Base-by-base conservation (phyloP, 2,113 vertebrate species). In the Eudyptes chrysolophus region DNA sequence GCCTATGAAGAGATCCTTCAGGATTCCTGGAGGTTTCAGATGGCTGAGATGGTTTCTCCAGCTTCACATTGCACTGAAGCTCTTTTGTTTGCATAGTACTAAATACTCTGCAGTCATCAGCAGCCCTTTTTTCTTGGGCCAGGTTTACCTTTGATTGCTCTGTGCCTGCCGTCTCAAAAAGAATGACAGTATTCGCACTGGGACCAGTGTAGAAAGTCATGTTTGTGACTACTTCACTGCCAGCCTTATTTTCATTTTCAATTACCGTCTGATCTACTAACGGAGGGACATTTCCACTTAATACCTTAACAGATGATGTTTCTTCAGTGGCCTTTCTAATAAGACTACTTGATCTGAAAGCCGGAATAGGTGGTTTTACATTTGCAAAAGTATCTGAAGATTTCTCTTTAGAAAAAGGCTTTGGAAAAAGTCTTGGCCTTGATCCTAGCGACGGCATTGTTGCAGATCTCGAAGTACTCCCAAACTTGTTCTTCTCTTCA, bases 331-430 rank as follows among this genome's bases (percentile, higher is more conserved):
- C 3, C 40, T 66, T 96, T 13, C 94, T 81, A 16, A 72, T 30
- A 26, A 88, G 12, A 10, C 79, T 86, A 16, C 89, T 19, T 5
- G 96, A 84, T 42, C 84, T 66, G 64, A 89, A 29, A 9, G 94
- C 40, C 0, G 80, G 27, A 14, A 84, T 5, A 3, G 97, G 87
- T 0, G 97, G 26, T 19, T 96, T 98, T 52, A 89, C 84, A 0
- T 85, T 94, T 4, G 96, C 80, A 24, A 97, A 98, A n/a, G 92
- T 40, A 7, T 98, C 98, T 0, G 87, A n/a, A 30, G 86, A 51
- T 36, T 89, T 97, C 36, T 98, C 98, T 42, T 92, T 98, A 38
- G 91, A 98, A 84, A 98, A 98, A 22, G 98, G 98, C 9, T 97
- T 98, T 9, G 98, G 98, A 75, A 98, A 92, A 4, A 98, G 94